Percentiles rank a stretch among this genome's conserved stretches.
Evolutionary conservation across 2,797 vertebrate genomes (phyloP).

Genomic region (Fratercula arctica): DNA sequence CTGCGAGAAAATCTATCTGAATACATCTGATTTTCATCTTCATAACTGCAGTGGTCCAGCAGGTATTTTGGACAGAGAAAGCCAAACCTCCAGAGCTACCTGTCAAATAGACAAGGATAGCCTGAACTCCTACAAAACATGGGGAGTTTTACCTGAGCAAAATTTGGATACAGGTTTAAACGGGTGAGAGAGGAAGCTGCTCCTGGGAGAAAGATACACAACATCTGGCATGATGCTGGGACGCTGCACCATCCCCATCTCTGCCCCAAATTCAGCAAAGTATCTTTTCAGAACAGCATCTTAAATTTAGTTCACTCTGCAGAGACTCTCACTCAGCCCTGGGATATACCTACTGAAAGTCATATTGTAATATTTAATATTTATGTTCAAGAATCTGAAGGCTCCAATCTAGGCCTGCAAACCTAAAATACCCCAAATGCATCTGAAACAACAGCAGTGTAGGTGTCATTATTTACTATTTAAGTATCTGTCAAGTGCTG

Average conservation of each 20-base stretch:
- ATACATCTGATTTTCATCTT: background rate
- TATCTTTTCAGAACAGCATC: background rate
- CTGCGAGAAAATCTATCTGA: background rate
- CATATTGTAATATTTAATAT: background rate
- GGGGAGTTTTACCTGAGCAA: background rate
- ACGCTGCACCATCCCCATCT: background rate
- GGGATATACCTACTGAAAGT: background rate
- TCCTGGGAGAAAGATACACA: background rate
- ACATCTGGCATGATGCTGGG: background rate
- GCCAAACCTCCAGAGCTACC: background rate
- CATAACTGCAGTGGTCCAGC: background rate
- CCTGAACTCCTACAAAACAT: background rate
- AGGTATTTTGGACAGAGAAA: background rate
- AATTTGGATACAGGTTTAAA: background rate
- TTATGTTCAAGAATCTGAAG: background rate
- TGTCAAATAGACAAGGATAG: background rate
- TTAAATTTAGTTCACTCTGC: background rate
- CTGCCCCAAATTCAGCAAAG: background rate
- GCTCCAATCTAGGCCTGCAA: background rate
- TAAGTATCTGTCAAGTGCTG: conserved; percentile 20
- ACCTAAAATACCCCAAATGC: background rate
- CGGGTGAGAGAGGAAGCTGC: background rate
- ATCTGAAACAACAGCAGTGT: background rate
- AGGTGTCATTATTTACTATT: conserved; percentile 24
- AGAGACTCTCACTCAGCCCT: background rate